Base-by-base conservation (phyloP, 2,113 vertebrate species). In the Seriola rivoliana region DNA sequence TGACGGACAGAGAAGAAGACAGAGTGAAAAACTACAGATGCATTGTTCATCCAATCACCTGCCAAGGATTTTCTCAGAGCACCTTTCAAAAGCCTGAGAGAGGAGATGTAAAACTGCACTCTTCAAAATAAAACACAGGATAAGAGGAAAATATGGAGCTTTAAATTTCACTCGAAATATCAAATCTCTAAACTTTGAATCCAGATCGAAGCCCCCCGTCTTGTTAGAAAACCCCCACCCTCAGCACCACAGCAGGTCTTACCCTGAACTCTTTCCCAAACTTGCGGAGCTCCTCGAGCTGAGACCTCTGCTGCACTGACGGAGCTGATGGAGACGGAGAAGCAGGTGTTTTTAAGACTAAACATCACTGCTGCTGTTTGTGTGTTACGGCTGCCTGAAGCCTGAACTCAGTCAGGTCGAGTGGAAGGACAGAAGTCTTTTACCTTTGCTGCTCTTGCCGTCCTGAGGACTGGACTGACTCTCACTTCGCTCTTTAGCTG, bases 191-290 rank as follows among this genome's bases (percentile, higher is more conserved):
- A 36, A 36, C 4, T 36, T 36, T 36, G 34, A 36, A 6, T 6
- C 34, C 34, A 36, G 34, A 36, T 6, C 40, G 2, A 8, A 11
- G 40, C 40, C 40, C 8, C 29, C 40, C 2, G 40, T 42, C 34
- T 36, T 36, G 34, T 36, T 36, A 42, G 40, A 42, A 42, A 42
- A 42, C 1, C 9, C 8, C 8, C 40, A 14, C 46, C 4, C 13
- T 48, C 46, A 14, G 14, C 4, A 48, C 4, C 46, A 9, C 40
- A 7, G 14, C 2, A 0, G 16, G 12, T 69, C 80, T 86, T 55
- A 91, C 90, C 86, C 90, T 25, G 66, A 91, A 91, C 73, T 91
- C 90, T 73, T 91, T 91, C 62, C 90, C 90, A 3, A 91, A 91
- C 73, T 88, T 91, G 65, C 86, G 86, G 2, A 91, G 88, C 70